Evolutionary conservation across 2,888 invertebrate species (phyloP), one percentile per base, ranked within the genome.

Genomic region (Cotesia congregata): DNA sequence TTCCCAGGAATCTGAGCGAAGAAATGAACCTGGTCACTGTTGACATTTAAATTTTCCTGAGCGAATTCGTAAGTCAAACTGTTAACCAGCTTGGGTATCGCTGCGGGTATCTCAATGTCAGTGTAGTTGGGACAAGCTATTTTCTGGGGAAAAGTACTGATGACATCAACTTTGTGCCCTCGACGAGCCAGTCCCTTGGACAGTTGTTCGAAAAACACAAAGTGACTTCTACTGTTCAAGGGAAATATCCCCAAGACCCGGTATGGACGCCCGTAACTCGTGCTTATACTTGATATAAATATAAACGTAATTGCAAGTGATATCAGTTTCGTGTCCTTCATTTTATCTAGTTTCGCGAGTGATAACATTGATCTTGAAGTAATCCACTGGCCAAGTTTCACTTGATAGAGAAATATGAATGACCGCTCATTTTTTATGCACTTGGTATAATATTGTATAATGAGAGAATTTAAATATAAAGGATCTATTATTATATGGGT

Each of bases 141-240:
- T 50, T 12, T 7, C 0, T 12, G 7, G 4, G 7, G 3, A 50
- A 50, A 50, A 0, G 50, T 50, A 50, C 50, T 50, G 50, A 50
- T 7, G 4, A 89, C 87, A 59, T 90, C 90, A 2, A 91, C 90
- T 74, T 90, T 90, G 80, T 92, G 92, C 0, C 92, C 91, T 0
- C 89, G 84, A 12, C 84, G 81, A 0, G 91, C 87, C 0, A 92
- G 86, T 12, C 88, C 90, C 59, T 87, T 87, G 70, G 91, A 88
- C 59, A 92, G 75, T 0, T 89, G 83, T 59, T 88, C 89, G 62
- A 87, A 87, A 88, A 91, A 90, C 77, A 90, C 86, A 72, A 88
- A 91, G 76, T 92, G 92, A 69, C 92, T 92, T 76, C 87, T 91
- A 0, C 90, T 90, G 2, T 90, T 89, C 76, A 91, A 85, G 0